These are phyloP conservation scores for Glaucopsyche alexis DNA, from an alignment of 2,888 invertebrate species.

Conservation along the genomic window DNA sequence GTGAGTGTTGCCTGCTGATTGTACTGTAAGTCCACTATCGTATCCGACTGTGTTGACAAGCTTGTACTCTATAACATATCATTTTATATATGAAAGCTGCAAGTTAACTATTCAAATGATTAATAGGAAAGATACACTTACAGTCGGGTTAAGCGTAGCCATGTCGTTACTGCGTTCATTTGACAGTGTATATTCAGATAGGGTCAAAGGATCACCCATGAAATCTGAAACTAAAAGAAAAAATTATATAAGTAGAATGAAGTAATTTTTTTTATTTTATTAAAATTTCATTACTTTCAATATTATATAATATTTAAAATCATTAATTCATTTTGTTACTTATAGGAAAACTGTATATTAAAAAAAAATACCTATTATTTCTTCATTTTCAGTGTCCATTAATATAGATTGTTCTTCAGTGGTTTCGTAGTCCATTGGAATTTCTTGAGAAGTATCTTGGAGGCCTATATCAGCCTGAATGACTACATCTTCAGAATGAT, in stretches of 20 bases:
- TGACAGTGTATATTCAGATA: constrained; percentile 61
- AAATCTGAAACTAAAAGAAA: constrained; percentile 58
- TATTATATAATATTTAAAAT: too few relatives aligned
- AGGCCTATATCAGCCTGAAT: constrained; percentile 61
- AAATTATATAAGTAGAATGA: too few relatives aligned
- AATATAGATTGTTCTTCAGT: constrained; percentile 63
- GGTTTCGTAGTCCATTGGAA: constrained; percentile 68
- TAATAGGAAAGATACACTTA: constrained; percentile 43
- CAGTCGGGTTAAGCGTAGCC: constrained; percentile 55
- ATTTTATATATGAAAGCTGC: not conserved
- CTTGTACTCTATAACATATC: constrained; percentile 48
- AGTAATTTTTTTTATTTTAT: too few relatives aligned
- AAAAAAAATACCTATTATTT: constrained; percentile 60
- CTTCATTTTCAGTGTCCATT: constrained; percentile 68
- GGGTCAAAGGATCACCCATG: constrained; percentile 63
- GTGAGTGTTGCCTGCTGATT: constrained; percentile 44
- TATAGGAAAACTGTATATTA: too few relatives aligned
- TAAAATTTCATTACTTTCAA: too few relatives aligned
- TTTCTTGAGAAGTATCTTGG: constrained; percentile 49
- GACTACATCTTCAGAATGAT: constrained; percentile 55
- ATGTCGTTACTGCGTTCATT: constrained; percentile 52
- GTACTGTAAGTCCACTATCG: constrained; percentile 55
- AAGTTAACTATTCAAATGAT: too few relatives aligned
- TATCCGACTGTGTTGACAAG: constrained; percentile 49
- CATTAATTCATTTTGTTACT: too few relatives aligned